phyloP scores from a whole-genome alignment of 2,888 invertebrate genomes.

The Amblyjoppa fuscipennis region DNA sequence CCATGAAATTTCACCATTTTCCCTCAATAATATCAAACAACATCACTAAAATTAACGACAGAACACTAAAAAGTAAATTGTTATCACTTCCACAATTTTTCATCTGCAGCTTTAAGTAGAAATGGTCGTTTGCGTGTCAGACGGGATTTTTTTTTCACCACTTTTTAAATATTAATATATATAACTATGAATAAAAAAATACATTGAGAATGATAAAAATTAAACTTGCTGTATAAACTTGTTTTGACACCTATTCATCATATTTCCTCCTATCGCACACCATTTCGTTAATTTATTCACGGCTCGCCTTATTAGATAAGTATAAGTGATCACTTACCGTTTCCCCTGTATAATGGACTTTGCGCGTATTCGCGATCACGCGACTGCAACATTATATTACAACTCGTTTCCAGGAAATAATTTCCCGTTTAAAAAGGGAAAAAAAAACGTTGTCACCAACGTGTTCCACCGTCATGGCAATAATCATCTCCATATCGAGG shows the following conservation, averaged over 20 bases:
- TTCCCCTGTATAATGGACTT: not conserved
- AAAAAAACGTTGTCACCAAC: not conserved
- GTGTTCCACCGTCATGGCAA: constrained; percentile 1
- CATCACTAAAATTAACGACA: no score
- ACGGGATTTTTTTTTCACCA: not conserved
- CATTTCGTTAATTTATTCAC: constrained; percentile 4
- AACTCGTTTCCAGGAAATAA: constrained; percentile 39
- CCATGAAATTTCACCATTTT: not conserved
- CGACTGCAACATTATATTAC: constrained; percentile 19
- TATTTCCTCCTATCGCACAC: not conserved
- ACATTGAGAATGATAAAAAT: not conserved
- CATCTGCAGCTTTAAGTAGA: not conserved
- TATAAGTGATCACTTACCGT: constrained; percentile 28
- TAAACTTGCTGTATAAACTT: not conserved
- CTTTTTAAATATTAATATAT: no score
- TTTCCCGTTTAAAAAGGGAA: not conserved
- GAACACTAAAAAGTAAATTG: not conserved
- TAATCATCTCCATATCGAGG: not conserved
- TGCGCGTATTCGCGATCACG: constrained; percentile 12
- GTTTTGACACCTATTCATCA: not conserved
- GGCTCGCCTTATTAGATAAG: constrained; percentile 17
- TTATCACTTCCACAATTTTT: not conserved
- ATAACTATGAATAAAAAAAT: not conserved
- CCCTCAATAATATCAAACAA: no score
- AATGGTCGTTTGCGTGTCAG: not conserved